A percentile compares a stretch with the other conserved stretches of the same genome.
phyloP scores from a whole-genome alignment of 2,888 invertebrate species.

The Drosophila paracracens region DNA sequence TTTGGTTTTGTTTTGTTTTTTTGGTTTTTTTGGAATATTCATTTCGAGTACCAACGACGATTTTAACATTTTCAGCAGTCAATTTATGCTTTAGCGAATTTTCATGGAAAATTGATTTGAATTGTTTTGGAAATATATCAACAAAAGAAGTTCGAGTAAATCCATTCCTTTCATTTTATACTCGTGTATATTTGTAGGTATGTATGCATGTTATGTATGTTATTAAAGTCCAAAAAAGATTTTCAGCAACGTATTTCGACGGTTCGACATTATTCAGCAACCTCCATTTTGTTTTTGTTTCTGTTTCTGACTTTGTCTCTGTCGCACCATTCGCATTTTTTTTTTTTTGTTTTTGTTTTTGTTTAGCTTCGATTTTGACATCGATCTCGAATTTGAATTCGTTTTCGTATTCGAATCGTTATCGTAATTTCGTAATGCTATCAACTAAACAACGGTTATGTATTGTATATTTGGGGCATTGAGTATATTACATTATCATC shows the following conservation, averaged over 20 bases:
- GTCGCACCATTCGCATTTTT: slow-evolving; percentile 75
- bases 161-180: slow-evolving; percentile 30
- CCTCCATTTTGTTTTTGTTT: slow-evolving; percentile 51
- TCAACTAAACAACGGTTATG: slow-evolving; percentile 73
- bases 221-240: slow-evolving; percentile 67
- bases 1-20: slow-evolving; percentile 12
- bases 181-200: slow-evolving; percentile 25
- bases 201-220: slow-evolving; percentile 50
- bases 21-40: slow-evolving; percentile 10
- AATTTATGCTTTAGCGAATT: slow-evolving; percentile 23
- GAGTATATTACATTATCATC: slow-evolving; percentile 78
- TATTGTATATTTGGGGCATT: slow-evolving; percentile 52
- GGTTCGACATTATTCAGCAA: slow-evolving; percentile 76
- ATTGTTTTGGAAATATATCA: slow-evolving; percentile 30
- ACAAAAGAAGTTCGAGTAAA: slow-evolving; percentile 16
- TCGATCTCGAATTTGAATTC: slow-evolving; percentile 21
- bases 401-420: slow-evolving; percentile 24
- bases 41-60: slow-evolving; percentile 63
- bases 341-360: slow-evolving; percentile 36
- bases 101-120: slow-evolving; percentile 24
- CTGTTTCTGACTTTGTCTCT: slow-evolving; percentile 57
- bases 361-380: slow-evolving; percentile 38
- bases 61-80: slow-evolving; percentile 61
- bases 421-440: slow-evolving; percentile 53
- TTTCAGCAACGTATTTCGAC: slow-evolving; percentile 78